Conservation (phyloP, 35 echinoderm and acorn worm genomes). For the Apostichopus californicus region DNA sequence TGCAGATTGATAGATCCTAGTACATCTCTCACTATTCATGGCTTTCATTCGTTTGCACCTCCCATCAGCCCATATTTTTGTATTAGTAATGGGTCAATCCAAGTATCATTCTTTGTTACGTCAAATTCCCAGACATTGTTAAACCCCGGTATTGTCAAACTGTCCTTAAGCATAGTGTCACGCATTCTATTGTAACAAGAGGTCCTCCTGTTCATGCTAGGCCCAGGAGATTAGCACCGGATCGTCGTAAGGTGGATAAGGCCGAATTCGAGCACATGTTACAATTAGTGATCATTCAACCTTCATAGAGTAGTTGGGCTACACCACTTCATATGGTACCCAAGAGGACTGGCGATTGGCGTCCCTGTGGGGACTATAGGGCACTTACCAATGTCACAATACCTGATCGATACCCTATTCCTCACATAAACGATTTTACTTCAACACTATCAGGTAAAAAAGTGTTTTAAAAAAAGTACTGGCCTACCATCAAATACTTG, state of each 20-base stretch:
- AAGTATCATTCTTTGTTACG: neutral
- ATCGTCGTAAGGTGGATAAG: neutral
- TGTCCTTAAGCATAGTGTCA: neutral
- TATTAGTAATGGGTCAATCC: no score
- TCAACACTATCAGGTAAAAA: neutral
- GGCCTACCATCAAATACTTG: neutral
- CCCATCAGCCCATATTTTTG: neutral
- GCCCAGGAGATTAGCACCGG: neutral
- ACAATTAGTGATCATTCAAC: neutral
- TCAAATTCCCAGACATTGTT: neutral
- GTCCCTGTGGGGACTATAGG: neutral
- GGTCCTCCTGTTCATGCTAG: neutral
- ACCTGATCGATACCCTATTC: neutral
- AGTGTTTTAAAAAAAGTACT: neutral
- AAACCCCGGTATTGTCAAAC: neutral
- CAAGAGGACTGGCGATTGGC: neutral
- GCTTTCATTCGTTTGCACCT: neutral
- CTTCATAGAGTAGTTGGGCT: neutral
- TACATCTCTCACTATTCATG: neutral
- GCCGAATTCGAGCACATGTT: neutral
- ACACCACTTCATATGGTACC: neutral
- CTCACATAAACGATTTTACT: neutral
- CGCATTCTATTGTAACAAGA: neutral
- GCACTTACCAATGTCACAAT: neutral
- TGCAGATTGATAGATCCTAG: no score